Conservation (phyloP, 2,113 vertebrate genomes). For the Cottus gobio region DNA sequence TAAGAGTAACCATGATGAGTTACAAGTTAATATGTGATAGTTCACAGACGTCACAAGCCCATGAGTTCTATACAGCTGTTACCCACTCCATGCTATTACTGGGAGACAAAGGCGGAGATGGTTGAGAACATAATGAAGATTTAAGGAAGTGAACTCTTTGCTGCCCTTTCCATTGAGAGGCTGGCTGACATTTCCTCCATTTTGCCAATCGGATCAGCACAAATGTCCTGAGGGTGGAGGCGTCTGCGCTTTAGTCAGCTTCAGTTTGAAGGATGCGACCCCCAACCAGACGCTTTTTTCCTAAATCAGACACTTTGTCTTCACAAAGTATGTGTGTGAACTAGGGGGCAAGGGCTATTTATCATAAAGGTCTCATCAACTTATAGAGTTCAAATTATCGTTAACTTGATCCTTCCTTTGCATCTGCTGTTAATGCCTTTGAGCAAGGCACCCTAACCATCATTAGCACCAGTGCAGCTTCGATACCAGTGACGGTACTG, state of each 20-base stretch:
- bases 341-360: not conserved
- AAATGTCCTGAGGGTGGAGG: constrained; percentile 41
- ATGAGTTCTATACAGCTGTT: not conserved
- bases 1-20: not conserved
- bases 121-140: constrained; percentile 41
- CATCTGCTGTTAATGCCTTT: not conserved
- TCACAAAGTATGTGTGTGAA: constrained; percentile 9
- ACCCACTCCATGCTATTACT: not conserved
- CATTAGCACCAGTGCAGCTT: not conserved
- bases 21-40: not conserved
- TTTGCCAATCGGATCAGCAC: constrained; percentile 46
- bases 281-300: constrained; percentile 6
- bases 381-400: not conserved
- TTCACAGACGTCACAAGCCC: not conserved
- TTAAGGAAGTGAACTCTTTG: constrained; percentile 16
- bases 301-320: constrained; percentile 29
- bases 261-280: constrained; percentile 36
- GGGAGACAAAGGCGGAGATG: constrained; percentile 23
- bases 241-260: constrained; percentile 32
- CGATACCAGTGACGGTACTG: not conserved
- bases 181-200: constrained; percentile 50
- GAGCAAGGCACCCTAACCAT: not conserved
- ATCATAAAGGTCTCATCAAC: not conserved
- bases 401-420: not conserved
- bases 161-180: constrained; percentile 45